Evolutionary conservation across 2,797 vertebrate species (phyloP).

Genomic region (Melanotaenia trifasciata): DNA sequence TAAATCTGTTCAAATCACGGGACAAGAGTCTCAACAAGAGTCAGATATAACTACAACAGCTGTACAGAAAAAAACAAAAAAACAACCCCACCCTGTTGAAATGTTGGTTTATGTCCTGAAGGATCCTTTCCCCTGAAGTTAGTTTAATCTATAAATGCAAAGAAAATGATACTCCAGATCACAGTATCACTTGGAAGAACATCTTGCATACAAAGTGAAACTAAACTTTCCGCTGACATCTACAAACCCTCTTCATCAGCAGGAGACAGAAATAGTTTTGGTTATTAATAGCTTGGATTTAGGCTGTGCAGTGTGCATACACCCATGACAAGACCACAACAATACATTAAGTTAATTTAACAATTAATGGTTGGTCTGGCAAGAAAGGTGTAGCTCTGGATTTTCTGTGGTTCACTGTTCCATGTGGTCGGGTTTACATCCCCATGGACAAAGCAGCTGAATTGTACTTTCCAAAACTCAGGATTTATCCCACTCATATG

Average conservation of each 20-base stretch:
- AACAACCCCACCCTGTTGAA: not conserved
- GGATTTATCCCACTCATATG: slow-evolving; percentile 32
- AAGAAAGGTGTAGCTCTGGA: slow-evolving; percentile 55
- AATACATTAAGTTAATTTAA: slow-evolving; percentile 29
- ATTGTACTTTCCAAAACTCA: slow-evolving; percentile 66
- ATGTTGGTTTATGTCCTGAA: not conserved
- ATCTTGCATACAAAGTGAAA: slow-evolving; percentile 15
- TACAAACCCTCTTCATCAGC: slow-evolving; percentile 45
- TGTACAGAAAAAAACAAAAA: not conserved
- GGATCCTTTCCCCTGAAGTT: not conserved
- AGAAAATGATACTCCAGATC: slow-evolving; percentile 1
- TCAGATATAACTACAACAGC: no score
- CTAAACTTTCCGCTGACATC: slow-evolving; percentile 12
- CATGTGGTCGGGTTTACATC: slow-evolving; percentile 62
- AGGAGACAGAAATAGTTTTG: slow-evolving; percentile 33
- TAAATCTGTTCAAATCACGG: not conserved
- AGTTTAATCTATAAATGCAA: slow-evolving; percentile 7
- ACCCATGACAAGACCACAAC: slow-evolving; percentile 31
- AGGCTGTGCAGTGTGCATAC: slow-evolving; percentile 28
- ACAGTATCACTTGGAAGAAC: slow-evolving; percentile 1
- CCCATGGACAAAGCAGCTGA: slow-evolving; percentile 58
- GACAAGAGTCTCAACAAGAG: no score
- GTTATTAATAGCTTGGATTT: slow-evolving; percentile 38
- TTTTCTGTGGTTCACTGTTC: slow-evolving; percentile 62
- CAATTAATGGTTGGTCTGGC: slow-evolving; percentile 43